phyloP scores from a whole-genome alignment of 2,888 invertebrate genomes.

The Trachelus troglodyta region DNA sequence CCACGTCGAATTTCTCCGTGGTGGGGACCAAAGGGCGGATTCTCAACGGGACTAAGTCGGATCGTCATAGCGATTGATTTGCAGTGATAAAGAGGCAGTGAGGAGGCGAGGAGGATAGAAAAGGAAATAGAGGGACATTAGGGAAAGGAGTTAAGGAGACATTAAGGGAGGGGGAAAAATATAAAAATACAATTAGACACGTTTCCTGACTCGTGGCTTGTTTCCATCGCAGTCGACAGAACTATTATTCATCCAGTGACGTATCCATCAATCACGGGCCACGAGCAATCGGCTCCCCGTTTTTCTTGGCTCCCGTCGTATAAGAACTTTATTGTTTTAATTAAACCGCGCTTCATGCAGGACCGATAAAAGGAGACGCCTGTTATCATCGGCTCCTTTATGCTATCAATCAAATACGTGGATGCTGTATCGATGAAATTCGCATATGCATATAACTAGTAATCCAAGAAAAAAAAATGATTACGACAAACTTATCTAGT shows the following conservation, averaged over 20 bases:
- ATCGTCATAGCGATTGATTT: too few species aligned
- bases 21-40: too few species aligned
- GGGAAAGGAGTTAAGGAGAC: too few species aligned
- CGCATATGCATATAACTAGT: background rate
- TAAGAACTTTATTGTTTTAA: slow-evolving; percentile 8
- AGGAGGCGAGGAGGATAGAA: background rate
- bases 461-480: background rate
- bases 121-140: background rate
- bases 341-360: background rate
- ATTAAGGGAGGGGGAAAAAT: background rate
- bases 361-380: background rate
- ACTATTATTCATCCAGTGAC: slow-evolving; percentile 2
- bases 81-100: background rate
- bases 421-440: background rate
- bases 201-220: slow-evolving; percentile 2
- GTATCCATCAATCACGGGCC: slow-evolving; percentile 7
- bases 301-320: background rate
- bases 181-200: slow-evolving; percentile 3
- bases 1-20: too few species aligned
- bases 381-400: background rate
- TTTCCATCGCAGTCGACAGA: background rate
- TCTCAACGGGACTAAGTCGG: too few species aligned
- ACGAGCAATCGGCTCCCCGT: background rate
- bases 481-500: background rate
- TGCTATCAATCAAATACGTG: background rate